These are phyloP conservation scores for Acrobasis suavella DNA, from an alignment of 2,888 invertebrate species.

Conservation along the genomic window DNA sequence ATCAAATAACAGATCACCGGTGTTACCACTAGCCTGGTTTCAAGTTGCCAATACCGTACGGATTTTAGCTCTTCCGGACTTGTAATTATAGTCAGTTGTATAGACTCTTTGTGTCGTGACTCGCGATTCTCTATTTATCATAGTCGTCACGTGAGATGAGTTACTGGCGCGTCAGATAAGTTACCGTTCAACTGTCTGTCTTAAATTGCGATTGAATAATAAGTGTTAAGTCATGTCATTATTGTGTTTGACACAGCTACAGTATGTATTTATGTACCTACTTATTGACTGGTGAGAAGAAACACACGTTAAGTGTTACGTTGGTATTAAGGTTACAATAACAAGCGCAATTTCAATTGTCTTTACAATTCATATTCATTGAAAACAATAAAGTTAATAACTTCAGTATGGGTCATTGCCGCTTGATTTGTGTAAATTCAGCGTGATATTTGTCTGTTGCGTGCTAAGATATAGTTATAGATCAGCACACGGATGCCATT, in stretches of 20 bases:
- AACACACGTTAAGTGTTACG: neutral
- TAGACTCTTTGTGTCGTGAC: constrained; percentile 39
- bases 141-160: constrained; percentile 18
- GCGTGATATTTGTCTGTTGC: constrained; percentile 20
- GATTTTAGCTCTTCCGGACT: constrained; percentile 21
- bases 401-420: constrained; percentile 14
- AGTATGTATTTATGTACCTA: neutral
- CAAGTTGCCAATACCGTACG: constrained; percentile 21
- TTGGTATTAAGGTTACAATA: neutral
- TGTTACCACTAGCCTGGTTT: constrained; percentile 21
- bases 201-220: constrained; percentile 27
- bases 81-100: constrained; percentile 22
- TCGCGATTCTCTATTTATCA: constrained; percentile 42
- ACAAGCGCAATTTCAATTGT: neutral
- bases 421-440: constrained; percentile 7
- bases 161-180: constrained; percentile 27
- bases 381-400: neutral
- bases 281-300: neutral
- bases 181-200: constrained; percentile 28
- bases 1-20: constrained; percentile 20
- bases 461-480: constrained; percentile 25
- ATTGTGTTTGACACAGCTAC: constrained; percentile 11
- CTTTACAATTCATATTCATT: constrained; percentile 1
- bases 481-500: constrained; percentile 42
- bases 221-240: constrained; percentile 18